Base-by-base conservation (phyloP, 2,113 vertebrate genomes). In the Hepsetus odoe region DNA sequence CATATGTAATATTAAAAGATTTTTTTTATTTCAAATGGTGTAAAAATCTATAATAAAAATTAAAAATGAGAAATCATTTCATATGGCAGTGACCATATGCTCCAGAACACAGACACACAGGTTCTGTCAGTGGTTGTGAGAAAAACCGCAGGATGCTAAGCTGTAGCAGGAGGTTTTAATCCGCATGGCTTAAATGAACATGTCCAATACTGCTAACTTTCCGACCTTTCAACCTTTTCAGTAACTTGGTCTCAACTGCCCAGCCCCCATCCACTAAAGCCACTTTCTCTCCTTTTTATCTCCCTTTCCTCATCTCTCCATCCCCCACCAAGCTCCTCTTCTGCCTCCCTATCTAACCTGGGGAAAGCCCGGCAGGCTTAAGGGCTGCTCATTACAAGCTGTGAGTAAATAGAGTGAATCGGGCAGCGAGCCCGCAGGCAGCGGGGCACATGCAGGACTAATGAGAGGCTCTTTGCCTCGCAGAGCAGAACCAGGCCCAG, bases 381-480 rank as follows among this genome's bases (percentile, higher is more conserved):
- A 49, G 55, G 58, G 72, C 56, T 53, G 62, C 76, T 75, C 76
- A 79, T 84, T 79, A 84, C 74, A 72, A 79, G 83, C 76, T 61
- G 58, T 66, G 67, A 79, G 83, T 81, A 81, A 79, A 84, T 76
- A 67, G 59, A 81, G 74, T 32, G 55, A 44, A 62, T 76, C 72
- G 33, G 67, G 56, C 72, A 49, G 77, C 44, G 30, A 70, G 76
- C 44, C 30, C 72, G 69, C 76, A 76, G 69, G 74, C 80, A 69
- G 80, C 66, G 65, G 77, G 69, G 64, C 83, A 68, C 64, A 28
- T 26, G 26, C 38, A 46, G 74, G 56, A 38, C 66, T 85, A 85
- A 85, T 85, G 74, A 85, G 73, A 82, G 83, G 74, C 71, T 74
- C 62, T 69, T 49, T 38, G 62, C 74, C 72, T 79, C 65, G n/a